Evolutionary conservation across 2,797 vertebrate genomes (phyloP).

Genomic region (Tragelaphus oryx): DNA sequence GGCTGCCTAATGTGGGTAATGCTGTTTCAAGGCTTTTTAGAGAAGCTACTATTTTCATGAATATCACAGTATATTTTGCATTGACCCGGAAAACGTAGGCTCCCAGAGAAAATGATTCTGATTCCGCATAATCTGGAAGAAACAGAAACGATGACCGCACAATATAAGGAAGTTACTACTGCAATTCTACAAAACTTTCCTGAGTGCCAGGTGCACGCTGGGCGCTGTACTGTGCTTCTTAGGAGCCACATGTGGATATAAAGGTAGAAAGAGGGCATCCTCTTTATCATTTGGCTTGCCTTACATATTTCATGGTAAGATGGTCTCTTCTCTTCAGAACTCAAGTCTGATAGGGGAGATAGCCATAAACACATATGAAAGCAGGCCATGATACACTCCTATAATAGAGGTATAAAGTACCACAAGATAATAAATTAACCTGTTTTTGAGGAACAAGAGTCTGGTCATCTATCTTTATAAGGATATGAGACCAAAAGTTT

Average conservation of each 20-base stretch:
- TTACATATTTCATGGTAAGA: background rate
- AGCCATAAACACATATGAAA: background rate
- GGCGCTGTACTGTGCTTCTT: background rate
- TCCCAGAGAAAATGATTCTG: background rate
- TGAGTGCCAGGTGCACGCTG: background rate
- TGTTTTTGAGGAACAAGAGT: background rate
- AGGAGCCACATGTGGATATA: background rate
- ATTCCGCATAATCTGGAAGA: background rate
- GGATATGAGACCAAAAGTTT: background rate
- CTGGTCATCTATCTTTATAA: slow-evolving; percentile 3
- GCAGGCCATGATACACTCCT: background rate
- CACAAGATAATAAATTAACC: background rate
- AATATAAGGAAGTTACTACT: background rate
- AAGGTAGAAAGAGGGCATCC: background rate
- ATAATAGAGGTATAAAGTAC: background rate
- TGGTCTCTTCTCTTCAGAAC: background rate
- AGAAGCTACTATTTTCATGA: background rate
- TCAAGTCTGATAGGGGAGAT: background rate
- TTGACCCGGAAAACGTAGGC: background rate
- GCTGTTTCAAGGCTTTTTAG: background rate
- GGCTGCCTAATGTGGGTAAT: background rate
- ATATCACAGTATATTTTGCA: background rate
- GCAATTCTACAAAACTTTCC: background rate
- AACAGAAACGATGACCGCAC: background rate
- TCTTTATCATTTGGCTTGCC: background rate